These are phyloP conservation scores for Tolmerus cingulatus DNA, from an alignment of 2,888 invertebrate species.

Conservation along the genomic window DNA sequence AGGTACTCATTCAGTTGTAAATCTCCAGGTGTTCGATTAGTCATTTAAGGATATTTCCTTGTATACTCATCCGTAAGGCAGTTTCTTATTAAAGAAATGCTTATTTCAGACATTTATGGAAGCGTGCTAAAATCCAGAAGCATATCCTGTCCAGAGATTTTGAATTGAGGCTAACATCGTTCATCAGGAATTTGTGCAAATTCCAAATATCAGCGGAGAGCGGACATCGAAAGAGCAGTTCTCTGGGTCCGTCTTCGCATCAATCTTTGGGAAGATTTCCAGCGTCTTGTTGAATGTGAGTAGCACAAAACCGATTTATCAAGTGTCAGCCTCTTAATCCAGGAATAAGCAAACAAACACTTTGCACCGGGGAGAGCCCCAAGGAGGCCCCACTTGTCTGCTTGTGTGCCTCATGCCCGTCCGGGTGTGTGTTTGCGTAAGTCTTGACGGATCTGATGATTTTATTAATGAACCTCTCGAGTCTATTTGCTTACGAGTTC, in stretches of 20 bases:
- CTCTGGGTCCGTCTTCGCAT: neutral
- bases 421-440: slow-evolving; percentile 5
- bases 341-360: slow-evolving; percentile 15
- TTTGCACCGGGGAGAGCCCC: neutral
- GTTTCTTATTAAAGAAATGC: neutral
- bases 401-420: neutral
- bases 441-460: slow-evolving; percentile 30
- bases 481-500: slow-evolving; percentile 19
- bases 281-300: slow-evolving; percentile 6
- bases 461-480: slow-evolving; percentile 40
- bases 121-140: neutral
- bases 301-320: slow-evolving; percentile 24
- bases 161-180: neutral
- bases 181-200: neutral
- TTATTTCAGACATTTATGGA: neutral
- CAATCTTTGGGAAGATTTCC: neutral
- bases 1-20: too few species aligned
- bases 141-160: neutral
- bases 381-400: neutral
- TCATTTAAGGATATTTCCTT: too few species aligned
- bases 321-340: slow-evolving; percentile 34
- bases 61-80: too few species aligned
- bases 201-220: neutral
- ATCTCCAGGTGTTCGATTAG: too few species aligned
- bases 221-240: neutral